Percentiles rank a stretch among this genome's conserved stretches.
These are phyloP conservation scores for Diploscapter pachys DNA, from an alignment of 1,140 invertebrate genomes.

Conservation along the genomic window DNA sequence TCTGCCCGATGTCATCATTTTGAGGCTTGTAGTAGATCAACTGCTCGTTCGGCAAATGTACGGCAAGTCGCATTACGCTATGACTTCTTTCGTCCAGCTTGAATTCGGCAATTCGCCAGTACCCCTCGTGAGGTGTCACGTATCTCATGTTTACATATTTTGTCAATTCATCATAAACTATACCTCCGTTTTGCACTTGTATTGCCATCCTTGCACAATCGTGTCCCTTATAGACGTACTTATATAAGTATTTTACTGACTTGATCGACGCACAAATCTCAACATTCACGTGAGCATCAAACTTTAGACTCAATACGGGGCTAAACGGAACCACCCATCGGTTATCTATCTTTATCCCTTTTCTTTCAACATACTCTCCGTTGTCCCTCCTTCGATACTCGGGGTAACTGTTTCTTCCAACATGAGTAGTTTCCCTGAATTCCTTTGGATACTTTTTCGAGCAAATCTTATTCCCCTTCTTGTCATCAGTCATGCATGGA, in stretches of 20 bases:
- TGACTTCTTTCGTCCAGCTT: conserved; percentile 1
- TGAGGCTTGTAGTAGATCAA: not conserved
- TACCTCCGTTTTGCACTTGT: not conserved
- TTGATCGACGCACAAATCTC: conserved; percentile 12
- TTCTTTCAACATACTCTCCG: conserved; percentile 3
- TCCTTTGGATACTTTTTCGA: conserved; percentile 18
- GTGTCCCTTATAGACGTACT: conserved; percentile 18
- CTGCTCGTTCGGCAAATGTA: not conserved
- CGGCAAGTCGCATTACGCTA: not conserved
- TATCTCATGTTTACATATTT: conserved; percentile 1
- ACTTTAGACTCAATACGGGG: not conserved
- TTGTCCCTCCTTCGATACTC: conserved; percentile 14
- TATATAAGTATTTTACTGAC: conserved; percentile 24
- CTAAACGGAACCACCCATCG: conserved; percentile 17
- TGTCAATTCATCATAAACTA: not conserved
- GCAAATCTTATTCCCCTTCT: not conserved
- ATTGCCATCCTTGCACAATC: too few species aligned
- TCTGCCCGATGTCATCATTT: not conserved
- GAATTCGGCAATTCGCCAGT: conserved; percentile 11
- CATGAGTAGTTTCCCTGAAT: conserved; percentile 3
- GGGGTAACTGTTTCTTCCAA: conserved; percentile 6
- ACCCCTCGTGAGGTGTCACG: conserved; percentile 2
- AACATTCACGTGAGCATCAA: conserved; percentile 16
- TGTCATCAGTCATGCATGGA: not conserved
- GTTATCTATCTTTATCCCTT: conserved; percentile 1